Evolutionary conservation across 2,797 vertebrate species (phyloP).

Genomic region (Sebastes kiyomatsui): DNA sequence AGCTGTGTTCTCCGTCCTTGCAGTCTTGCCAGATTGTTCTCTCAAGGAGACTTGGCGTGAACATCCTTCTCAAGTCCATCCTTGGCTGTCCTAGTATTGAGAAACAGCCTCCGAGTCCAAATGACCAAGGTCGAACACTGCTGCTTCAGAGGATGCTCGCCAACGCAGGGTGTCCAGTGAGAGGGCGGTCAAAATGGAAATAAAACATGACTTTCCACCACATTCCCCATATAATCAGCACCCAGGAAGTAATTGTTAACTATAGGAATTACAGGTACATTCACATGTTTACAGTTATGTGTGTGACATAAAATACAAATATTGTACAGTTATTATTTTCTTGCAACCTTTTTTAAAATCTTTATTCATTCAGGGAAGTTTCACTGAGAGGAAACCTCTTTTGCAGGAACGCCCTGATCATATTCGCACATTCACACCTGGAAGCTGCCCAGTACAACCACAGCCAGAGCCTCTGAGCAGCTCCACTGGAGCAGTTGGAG

Average conservation of each 20-base stretch:
- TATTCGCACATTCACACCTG: too few species aligned
- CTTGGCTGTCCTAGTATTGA: slow-evolving; percentile 4
- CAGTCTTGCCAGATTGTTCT: slow-evolving; percentile 24
- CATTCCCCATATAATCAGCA: not conserved
- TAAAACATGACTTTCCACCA: not conserved
- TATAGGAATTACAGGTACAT: not conserved
- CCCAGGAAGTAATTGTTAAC: not conserved
- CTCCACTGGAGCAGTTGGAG: fast-evolving
- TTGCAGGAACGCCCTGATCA: too few species aligned
- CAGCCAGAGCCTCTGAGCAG: too few species aligned
- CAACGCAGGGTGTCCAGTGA: not conserved
- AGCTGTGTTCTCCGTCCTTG: slow-evolving; percentile 53
- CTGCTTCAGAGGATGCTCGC: not conserved
- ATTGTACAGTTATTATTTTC: not conserved
- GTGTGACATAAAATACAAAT: not conserved
- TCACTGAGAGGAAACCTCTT: too few species aligned
- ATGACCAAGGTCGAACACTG: slow-evolving; percentile 25
- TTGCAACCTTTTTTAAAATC: too few species aligned
- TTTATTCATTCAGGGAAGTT: too few species aligned
- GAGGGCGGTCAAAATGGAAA: not conserved
- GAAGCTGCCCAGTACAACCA: too few species aligned
- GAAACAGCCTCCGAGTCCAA: slow-evolving; percentile 19
- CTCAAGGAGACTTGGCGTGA: slow-evolving; percentile 29
- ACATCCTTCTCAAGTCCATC: slow-evolving; percentile 19
- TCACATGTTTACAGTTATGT: not conserved